Evolutionary conservation across 2,113 vertebrate species (phyloP), one percentile per base, ranked within the genome.

Genomic region (Camelus bactrianus): DNA sequence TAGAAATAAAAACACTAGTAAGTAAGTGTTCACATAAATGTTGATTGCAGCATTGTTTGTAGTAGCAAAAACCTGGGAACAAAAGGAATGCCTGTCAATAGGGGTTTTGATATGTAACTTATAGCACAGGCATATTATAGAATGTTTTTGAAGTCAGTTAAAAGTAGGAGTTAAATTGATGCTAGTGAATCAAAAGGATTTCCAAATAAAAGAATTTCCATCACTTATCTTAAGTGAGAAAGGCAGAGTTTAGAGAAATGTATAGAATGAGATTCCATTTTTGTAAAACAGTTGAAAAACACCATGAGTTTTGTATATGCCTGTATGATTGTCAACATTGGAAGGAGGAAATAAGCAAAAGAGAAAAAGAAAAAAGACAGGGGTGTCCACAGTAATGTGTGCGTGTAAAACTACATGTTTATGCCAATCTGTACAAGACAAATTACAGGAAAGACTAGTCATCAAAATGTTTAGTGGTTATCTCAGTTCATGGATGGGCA

Each of bases 81-180:
- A 83, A 26, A 80, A 42, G 42, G 26, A 76, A 20, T 60, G 15
- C 26, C 60, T 95, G 35, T 54, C 64, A 80, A 15, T 89, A 42
- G 26, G 35, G n/a, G 24, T 85, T 62, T 83, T 77, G 14, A 62
- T 70, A 26, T 28, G 28, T 64, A 86, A 62, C 75, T 90, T 89
- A 32, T 32, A 22, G 6, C 54, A 35, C 15, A 94, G 15, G 17
- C n/a, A 35, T 73, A 52, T 73, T 89, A 72, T 35, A 30, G 35
- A 56, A 87, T 77, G 69, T 76, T 62, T 38, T 38, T 70, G 20
- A 92, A 50, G 20, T 80, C 14, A 67, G 60, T 76, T 93, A 50
- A 76, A 89, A 54, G 12, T 90, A 79, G 73, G 42, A 67, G 30
- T 81, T 69, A 65, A 90, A 54, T 86, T 38, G 84, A n/a, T 87